Evolutionary conservation across 1,140 invertebrate species (phyloP).

Genomic region (Mycetomoellerius zeteki): DNA sequence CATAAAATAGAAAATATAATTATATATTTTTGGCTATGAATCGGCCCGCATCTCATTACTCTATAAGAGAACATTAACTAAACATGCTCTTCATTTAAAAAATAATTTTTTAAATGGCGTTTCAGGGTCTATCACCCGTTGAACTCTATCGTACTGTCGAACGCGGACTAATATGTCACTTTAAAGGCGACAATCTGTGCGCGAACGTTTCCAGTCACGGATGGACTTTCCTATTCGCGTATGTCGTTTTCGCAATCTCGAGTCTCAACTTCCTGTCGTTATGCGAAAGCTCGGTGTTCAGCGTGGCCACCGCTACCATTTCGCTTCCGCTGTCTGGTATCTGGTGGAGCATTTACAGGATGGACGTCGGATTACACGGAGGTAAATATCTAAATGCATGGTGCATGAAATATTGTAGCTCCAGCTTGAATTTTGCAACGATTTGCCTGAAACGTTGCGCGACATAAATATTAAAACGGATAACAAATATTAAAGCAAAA

Average conservation of each 20-base stretch:
- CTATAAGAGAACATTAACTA: neutral
- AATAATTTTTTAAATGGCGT: neutral
- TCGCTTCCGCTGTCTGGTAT: slow-evolving; percentile 88
- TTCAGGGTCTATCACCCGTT: slow-evolving; percentile 78
- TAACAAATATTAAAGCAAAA: neutral
- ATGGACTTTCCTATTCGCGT: slow-evolving; percentile 86
- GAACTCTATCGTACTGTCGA: slow-evolving; percentile 79
- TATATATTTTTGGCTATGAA: too few species aligned
- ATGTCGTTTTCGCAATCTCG: slow-evolving; percentile 85
- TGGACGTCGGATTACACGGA: slow-evolving; percentile 81
- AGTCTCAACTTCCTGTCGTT: slow-evolving; percentile 87
- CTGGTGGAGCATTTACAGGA: slow-evolving; percentile 89
- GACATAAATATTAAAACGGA: slow-evolving; percentile 2
- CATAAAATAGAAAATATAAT: too few species aligned
- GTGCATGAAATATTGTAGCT: neutral
- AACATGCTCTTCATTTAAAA: neutral
- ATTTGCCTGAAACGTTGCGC: neutral
- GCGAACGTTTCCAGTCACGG: slow-evolving; percentile 84
- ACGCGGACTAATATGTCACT: slow-evolving; percentile 81
- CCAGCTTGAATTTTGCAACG: neutral
- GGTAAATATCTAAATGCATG: slow-evolving; percentile 68
- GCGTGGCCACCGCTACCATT: slow-evolving; percentile 86
- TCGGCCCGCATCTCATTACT: neutral
- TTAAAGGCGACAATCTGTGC: slow-evolving; percentile 79
- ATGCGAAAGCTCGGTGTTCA: slow-evolving; percentile 88